Evolutionary conservation across 1,140 invertebrate genomes (phyloP), one percentile per base, ranked within the genome.

Genomic region (Drosophila rhopaloa): DNA sequence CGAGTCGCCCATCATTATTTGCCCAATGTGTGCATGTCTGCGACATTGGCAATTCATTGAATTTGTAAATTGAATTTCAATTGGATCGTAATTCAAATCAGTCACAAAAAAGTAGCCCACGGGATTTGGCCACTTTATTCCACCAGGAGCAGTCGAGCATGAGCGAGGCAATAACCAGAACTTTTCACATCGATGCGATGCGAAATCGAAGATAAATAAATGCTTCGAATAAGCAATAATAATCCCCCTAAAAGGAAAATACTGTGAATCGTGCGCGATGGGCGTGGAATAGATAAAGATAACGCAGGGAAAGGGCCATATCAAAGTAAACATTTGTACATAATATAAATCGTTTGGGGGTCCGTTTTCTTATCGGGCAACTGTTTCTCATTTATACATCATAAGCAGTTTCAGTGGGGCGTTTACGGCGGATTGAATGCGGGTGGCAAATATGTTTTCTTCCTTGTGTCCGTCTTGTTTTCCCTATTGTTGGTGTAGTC

Each of bases 181-280:
- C 56, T 79, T 75, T 83, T 70, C 58, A 55, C 66, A 78, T 65
- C 62, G 66, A 60, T 57, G 27, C 65, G 68, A 79, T 76, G 83
- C 65, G 65, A 83, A 86, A 86, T 88, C 84, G 79, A 86, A 89
- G 83, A 86, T 88, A 86, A 88, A 86, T 88, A 86, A 88, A 83
- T 76, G 83, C 83, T 65, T 54, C 63, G 67, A 82, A 79, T 63
- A 88, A 82, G 83, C 83, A 86, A 86, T 86, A 86, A 88, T 88
- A 32, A 32, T 59, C 73, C 19, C 51, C 29, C 13, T 8, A 29
- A 37, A 37, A 63, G 55, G 67, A 75, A 66, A 58, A 67, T 68
- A 51, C 78, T 81, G 73, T 66, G 61, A 67, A 55, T 58, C 62
- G 47, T 54, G 57, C 48, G 19, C 59, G 72, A 73, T 43, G 63